phyloP scores from a whole-genome alignment of 2,888 invertebrate species.

The Mamestra brassicae region DNA sequence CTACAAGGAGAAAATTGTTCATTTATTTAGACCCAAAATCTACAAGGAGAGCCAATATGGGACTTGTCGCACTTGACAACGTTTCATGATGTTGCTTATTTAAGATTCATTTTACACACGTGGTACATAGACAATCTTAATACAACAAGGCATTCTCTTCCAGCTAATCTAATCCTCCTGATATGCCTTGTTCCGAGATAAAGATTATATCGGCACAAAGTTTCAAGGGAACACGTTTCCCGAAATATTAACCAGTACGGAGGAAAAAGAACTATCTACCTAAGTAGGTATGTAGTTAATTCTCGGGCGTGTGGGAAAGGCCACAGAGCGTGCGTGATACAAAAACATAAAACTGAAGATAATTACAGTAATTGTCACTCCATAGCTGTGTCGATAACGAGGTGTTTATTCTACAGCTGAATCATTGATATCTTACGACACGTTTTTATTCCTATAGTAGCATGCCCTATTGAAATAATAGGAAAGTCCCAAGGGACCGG shows the following conservation, averaged over 20 bases:
- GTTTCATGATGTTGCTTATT: background rate
- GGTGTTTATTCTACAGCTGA: slow-evolving; percentile 52
- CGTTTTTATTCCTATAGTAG: slow-evolving; percentile 22
- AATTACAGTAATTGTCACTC: slow-evolving; percentile 68
- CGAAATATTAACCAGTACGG: background rate
- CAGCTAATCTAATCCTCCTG: background rate
- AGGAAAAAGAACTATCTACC: background rate
- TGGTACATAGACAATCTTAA: background rate
- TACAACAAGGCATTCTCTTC: background rate
- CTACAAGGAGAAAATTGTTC: no score
- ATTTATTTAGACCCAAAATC: background rate
- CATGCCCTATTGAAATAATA: slow-evolving; percentile 1
- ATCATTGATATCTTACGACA: slow-evolving; percentile 37
- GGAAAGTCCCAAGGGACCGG: background rate
- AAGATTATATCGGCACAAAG: background rate
- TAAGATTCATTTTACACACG: background rate
- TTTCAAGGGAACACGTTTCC: background rate
- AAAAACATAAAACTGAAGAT: slow-evolving; percentile 62
- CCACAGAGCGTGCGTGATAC: slow-evolving; percentile 62
- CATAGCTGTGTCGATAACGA: slow-evolving; percentile 61
- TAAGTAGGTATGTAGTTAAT: slow-evolving; percentile 28
- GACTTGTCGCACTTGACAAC: background rate
- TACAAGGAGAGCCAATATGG: background rate
- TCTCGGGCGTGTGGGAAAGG: slow-evolving; percentile 55
- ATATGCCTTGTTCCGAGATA: background rate